Conservation (phyloP, 2,797 vertebrate species). For the Spinibarbus caldwelli region DNA sequence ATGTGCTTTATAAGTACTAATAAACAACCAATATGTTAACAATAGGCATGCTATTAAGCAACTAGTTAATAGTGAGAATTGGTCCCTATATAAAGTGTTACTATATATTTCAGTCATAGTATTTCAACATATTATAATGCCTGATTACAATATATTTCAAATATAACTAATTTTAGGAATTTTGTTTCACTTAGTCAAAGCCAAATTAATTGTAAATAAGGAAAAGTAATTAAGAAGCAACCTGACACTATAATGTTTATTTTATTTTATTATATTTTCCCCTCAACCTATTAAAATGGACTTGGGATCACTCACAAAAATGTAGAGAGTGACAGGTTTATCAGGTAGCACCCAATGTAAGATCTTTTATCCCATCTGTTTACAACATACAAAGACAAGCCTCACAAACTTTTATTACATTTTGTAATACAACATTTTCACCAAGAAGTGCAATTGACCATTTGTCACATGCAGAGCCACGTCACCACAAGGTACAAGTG, state of each 20-base stretch:
- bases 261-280: rapidly evolving
- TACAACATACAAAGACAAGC: background rate
- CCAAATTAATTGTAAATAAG: background rate
- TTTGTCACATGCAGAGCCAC: background rate
- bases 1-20: no score
- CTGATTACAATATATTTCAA: background rate
- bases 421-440: background rate
- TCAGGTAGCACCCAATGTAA: no score
- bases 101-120: no score
- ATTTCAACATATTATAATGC: background rate
- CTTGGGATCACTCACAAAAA: no score
- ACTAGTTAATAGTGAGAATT: no score
- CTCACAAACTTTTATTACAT: background rate
- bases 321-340: no score
- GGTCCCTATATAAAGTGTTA: no score
- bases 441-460: background rate
- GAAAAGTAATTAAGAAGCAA: background rate
- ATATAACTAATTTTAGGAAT: no score
- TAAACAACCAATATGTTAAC: no score
- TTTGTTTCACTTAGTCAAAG: background rate
- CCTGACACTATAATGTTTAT: background rate
- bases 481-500: background rate
- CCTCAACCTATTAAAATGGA: background rate
- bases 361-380: no score
- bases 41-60: no score